phyloP scores from a whole-genome alignment of 1,140 invertebrate species.

The Helicoverpa armigera region DNA sequence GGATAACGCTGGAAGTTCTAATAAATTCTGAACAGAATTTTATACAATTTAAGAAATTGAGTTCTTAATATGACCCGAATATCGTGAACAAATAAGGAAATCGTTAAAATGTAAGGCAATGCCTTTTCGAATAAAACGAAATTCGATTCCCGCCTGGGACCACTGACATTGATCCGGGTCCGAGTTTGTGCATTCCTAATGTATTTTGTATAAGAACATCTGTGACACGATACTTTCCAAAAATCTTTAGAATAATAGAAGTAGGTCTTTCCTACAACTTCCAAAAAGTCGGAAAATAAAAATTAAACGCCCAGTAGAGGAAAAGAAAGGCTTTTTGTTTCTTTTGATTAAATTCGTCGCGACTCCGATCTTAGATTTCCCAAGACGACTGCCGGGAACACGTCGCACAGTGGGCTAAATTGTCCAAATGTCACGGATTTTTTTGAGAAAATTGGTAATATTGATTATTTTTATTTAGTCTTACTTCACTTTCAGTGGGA shows the following conservation, averaged over 20 bases:
- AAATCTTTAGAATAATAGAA: not conserved
- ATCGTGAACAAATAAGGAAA: too few relatives aligned
- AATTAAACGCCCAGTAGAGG: slow-evolving; percentile 5
- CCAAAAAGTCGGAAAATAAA: not conserved
- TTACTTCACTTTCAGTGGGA: not conserved
- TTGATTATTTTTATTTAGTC: not conserved
- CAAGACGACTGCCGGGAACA: slow-evolving; percentile 16
- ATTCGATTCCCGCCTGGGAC: too few relatives aligned
- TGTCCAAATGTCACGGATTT: not conserved
- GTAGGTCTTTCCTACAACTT: not conserved
- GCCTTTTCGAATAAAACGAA: too few relatives aligned
- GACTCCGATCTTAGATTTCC: slow-evolving; percentile 33
- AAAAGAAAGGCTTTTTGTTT: slow-evolving; percentile 19
- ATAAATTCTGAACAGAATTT: too few relatives aligned
- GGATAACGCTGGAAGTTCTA: too few relatives aligned
- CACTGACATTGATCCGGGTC: too few relatives aligned
- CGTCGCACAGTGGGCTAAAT: not conserved
- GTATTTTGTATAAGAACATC: too few relatives aligned
- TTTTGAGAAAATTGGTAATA: not conserved
- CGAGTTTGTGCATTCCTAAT: too few relatives aligned
- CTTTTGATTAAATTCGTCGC: slow-evolving; percentile 33
- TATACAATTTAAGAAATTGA: too few relatives aligned
- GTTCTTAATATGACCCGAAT: too few relatives aligned
- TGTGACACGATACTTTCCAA: too few relatives aligned
- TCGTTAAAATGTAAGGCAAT: too few relatives aligned